Evolutionary conservation across 2,888 invertebrate species (phyloP).

Genomic region (Volucella inanis): DNA sequence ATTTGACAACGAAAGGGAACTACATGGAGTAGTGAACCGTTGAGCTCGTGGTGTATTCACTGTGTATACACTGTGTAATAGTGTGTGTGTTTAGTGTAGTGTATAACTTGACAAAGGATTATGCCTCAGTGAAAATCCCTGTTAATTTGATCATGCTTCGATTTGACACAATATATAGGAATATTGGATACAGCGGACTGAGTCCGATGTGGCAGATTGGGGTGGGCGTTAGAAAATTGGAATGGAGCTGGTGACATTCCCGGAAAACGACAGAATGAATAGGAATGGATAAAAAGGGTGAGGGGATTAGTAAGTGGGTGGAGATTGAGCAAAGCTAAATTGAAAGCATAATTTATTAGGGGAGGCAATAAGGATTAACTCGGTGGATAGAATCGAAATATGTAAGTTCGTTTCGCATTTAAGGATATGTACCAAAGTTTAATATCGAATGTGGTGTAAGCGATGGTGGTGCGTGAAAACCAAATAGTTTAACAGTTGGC

Average conservation of each 20-base stretch:
- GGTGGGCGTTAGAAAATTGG: not conserved
- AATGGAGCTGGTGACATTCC: not conserved
- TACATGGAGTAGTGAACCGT: slow-evolving; percentile 27
- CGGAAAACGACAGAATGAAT: not conserved
- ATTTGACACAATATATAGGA: slow-evolving; percentile 69
- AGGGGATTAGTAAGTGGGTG: slow-evolving; percentile 1
- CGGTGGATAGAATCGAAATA: slow-evolving; percentile 47
- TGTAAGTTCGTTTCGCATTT: slow-evolving; percentile 26
- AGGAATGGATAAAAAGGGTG: not conserved
- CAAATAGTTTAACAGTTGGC: slow-evolving; percentile 26
- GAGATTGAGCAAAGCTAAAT: slow-evolving; percentile 37
- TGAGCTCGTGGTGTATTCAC: not conserved
- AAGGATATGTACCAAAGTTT: not conserved
- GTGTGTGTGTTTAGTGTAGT: slow-evolving; percentile 10
- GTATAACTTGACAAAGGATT: slow-evolving; percentile 71
- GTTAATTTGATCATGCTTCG: slow-evolving; percentile 73
- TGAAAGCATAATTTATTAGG: slow-evolving; percentile 72
- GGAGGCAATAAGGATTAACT: slow-evolving; percentile 67
- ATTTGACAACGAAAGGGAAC: slow-evolving; percentile 61
- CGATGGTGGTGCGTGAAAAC: slow-evolving; percentile 14
- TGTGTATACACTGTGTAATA: not conserved
- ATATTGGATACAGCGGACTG: slow-evolving; percentile 11
- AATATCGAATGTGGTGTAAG: slow-evolving; percentile 41
- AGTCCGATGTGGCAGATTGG: not conserved
- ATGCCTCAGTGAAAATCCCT: slow-evolving; percentile 70